Evolutionary conservation across 2,113 vertebrate genomes (phyloP).

Genomic region (Periophthalmus modestus): DNA sequence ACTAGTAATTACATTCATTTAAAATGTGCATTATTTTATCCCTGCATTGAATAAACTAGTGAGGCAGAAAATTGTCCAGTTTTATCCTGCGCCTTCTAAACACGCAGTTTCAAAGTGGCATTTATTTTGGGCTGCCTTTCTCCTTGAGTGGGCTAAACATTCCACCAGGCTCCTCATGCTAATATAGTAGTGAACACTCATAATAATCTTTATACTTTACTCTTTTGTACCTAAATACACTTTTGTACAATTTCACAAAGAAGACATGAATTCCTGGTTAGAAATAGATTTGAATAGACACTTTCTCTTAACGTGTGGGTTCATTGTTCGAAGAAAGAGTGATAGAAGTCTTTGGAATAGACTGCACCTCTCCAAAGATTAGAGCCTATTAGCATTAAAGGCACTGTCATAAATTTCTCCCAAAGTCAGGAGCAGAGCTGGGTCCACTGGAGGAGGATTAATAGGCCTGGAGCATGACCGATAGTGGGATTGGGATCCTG

Average conservation of each 20-base stretch:
- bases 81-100: slow-evolving; percentile 77
- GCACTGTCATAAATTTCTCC: slow-evolving; percentile 79
- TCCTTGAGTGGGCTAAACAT: slow-evolving; percentile 72
- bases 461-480: slow-evolving; percentile 68
- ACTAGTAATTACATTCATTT: slow-evolving; percentile 84
- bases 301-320: slow-evolving; percentile 69
- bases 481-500: slow-evolving; percentile 73
- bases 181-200: slow-evolving; percentile 57
- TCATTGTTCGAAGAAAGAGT: slow-evolving; percentile 73
- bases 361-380: slow-evolving; percentile 73
- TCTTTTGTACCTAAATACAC: slow-evolving; percentile 58
- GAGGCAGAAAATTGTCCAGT: slow-evolving; percentile 85
- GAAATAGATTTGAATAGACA: slow-evolving; percentile 71
- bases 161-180: slow-evolving; percentile 58
- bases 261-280: slow-evolving; percentile 67
- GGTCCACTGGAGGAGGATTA: slow-evolving; percentile 79
- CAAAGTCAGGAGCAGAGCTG: slow-evolving; percentile 73
- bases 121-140: slow-evolving; percentile 71
- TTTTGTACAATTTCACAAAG: slow-evolving; percentile 63
- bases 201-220: slow-evolving; percentile 64
- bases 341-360: slow-evolving; percentile 77
- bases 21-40: slow-evolving; percentile 84
- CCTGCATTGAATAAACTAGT: slow-evolving; percentile 80
- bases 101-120: slow-evolving; percentile 66
- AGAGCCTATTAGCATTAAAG: slow-evolving; percentile 82